A percentile compares a stretch with the other conserved stretches of the same genome.
phyloP scores from a whole-genome alignment of 2,797 vertebrate genomes.

The Schizothorax lantsangensis region DNA sequence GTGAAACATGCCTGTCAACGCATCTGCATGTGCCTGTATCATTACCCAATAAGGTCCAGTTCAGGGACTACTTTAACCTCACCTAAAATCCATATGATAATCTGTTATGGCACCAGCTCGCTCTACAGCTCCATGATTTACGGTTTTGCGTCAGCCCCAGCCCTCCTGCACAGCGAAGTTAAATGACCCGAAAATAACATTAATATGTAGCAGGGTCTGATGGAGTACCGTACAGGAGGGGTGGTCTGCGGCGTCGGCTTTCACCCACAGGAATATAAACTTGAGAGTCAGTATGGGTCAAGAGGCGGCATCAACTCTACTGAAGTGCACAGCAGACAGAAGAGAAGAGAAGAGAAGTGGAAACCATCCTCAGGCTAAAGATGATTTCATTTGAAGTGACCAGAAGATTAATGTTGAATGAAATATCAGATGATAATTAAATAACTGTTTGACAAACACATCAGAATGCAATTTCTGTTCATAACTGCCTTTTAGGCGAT shows the following conservation, averaged over 20 bases:
- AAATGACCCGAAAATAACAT: conserved; percentile 83
- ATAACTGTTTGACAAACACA: conserved; percentile 6
- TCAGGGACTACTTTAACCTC: conserved; percentile 58
- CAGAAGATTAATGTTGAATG: conserved; percentile 9
- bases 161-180: conserved; percentile 72
- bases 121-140: conserved; percentile 79
- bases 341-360: conserved; percentile 45
- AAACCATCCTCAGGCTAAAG: conserved; percentile 18
- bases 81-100: conserved; percentile 75
- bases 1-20: conserved; percentile 7
- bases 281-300: conserved; percentile 78
- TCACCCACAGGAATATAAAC: conserved; percentile 77
- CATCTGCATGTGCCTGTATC: conserved; percentile 29
- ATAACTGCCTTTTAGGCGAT: not conserved
- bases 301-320: conserved; percentile 72
- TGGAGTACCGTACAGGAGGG: conserved; percentile 73
- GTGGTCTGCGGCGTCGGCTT: conserved; percentile 77
- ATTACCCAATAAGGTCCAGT: conserved; percentile 8
- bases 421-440: conserved; percentile 1
- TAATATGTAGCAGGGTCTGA: conserved; percentile 73
- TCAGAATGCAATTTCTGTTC: not conserved
- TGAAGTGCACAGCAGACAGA: conserved; percentile 47
- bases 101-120: conserved; percentile 78
- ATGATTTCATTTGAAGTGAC: conserved; percentile 4
- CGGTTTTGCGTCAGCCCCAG: conserved; percentile 71